Conservation (phyloP, 2,888 invertebrate genomes). For the Eupithecia subfuscata region DNA sequence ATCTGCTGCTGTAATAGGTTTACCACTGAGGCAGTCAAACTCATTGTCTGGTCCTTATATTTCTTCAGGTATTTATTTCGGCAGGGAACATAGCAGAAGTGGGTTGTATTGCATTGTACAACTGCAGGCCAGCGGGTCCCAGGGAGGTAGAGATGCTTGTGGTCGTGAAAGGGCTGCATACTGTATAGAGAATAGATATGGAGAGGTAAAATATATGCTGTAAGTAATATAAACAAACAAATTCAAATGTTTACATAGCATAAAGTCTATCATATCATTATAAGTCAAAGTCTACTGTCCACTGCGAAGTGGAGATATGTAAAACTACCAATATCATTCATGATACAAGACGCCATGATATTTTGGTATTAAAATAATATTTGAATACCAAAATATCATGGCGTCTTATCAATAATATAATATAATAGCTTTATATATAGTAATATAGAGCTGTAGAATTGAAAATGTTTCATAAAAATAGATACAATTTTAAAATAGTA, state of each 20-base stretch:
- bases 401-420: too few relatives aligned
- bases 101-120: slow-evolving; percentile 61
- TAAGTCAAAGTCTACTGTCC: background rate
- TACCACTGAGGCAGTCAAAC: slow-evolving; percentile 47
- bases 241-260: background rate
- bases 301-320: background rate
- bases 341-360: background rate
- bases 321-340: background rate
- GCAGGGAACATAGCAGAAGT: slow-evolving; percentile 55
- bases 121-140: slow-evolving; percentile 46
- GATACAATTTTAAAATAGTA: too few relatives aligned
- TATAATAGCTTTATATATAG: too few relatives aligned
- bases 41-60: slow-evolving; percentile 38
- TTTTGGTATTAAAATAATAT: background rate
- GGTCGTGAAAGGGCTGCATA: slow-evolving; percentile 15
- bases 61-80: slow-evolving; percentile 43
- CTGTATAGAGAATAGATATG: too few relatives aligned
- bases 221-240: slow-evolving; percentile 19
- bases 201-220: slow-evolving; percentile 20
- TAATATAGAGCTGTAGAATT: too few relatives aligned
- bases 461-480: too few relatives aligned
- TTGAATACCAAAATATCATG: too few relatives aligned
- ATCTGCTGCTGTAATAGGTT: slow-evolving; percentile 25
- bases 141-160: slow-evolving; percentile 30
- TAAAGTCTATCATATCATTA: too few relatives aligned